These are phyloP conservation scores for Pollicipes pollicipes DNA, from an alignment of 1,140 invertebrate genomes.

Conservation along the genomic window DNA sequence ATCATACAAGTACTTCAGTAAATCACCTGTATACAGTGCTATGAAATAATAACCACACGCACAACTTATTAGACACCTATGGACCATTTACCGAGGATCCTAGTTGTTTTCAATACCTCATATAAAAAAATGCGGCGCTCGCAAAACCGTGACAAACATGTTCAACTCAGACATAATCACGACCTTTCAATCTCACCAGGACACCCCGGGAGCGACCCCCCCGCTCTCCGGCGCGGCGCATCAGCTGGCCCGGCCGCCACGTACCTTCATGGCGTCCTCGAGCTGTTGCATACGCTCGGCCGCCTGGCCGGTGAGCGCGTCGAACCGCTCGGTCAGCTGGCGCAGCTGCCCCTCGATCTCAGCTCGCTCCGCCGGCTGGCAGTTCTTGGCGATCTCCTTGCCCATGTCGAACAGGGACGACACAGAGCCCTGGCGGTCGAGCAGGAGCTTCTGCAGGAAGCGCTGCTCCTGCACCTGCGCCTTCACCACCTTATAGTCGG, in stretches of 20 bases:
- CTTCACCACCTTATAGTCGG: conserved; percentile 93
- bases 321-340: conserved; percentile 67
- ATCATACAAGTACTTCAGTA: conserved; percentile 75
- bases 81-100: no score
- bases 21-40: conserved; percentile 62
- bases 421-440: conserved; percentile 83
- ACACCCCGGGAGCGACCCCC: no score
- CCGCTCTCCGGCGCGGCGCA: no score
- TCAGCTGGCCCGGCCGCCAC: no score
- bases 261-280: conserved; percentile 55
- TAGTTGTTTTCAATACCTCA: no score
- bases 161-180: no score
- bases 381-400: conserved; percentile 64
- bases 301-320: conserved; percentile 56
- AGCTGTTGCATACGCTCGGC: conserved; percentile 66
- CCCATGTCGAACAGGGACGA: conserved; percentile 71
- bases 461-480: conserved; percentile 44
- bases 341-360: conserved; percentile 76
- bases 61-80: no score
- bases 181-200: no score
- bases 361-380: conserved; percentile 60
- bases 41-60: conserved; percentile 31
- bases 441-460: conserved; percentile 88
- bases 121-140: no score
- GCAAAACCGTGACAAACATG: no score